Base-by-base conservation (phyloP, 1,140 invertebrate genomes). In the Whitmania pigra region DNA sequence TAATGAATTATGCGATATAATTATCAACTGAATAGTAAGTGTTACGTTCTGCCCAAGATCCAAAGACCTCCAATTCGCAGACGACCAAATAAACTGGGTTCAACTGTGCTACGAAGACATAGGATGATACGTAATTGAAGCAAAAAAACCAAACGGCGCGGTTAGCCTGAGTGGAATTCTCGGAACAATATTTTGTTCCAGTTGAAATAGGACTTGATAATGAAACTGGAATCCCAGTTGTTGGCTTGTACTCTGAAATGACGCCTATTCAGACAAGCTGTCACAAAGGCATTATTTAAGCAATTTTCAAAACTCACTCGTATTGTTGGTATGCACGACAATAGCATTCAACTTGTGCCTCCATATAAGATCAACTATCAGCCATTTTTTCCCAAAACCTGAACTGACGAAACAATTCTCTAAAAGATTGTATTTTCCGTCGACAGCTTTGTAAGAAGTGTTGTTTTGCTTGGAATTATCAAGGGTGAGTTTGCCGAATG, bases 281-380 rank as follows among this genome's bases (percentile, higher is more conserved):
- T n/a, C 57, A 63, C 57, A 25, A 22, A 22, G 9, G 22, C 57
- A 18, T 63, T 63, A 22, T 7, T 43, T 43, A 63, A 63, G 9
- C 20, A 31, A 31, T 13, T 60, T 17, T 7, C 17, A 22, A 22
- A 7, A 63, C 57, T 63, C 29, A 31, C 29, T 63, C 22, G 22
- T 63, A 18, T 22, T 17, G 43, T 63, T 63, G 9, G 22, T 31
- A 15, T 63, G 18, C 29, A 63, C 57, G 11, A 25, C 22, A 63
- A 63, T 31, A n/a, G 29, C 22, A 63, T 17, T 20, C 22, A 31
- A 22, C 22, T 31, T 11, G 18, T 63, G 22, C 0, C 11, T 25
- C 57, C 57, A 63, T 25, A 63, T 63, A 7, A 63, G 29, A 63
- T 63, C 15, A 63, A 63, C 57, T 22, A 15, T 63, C 22, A 63